A percentile compares a stretch with the other conserved stretches of the same genome.
phyloP scores from a whole-genome alignment of 1,140 invertebrate genomes.

The Augochlora pura region DNA sequence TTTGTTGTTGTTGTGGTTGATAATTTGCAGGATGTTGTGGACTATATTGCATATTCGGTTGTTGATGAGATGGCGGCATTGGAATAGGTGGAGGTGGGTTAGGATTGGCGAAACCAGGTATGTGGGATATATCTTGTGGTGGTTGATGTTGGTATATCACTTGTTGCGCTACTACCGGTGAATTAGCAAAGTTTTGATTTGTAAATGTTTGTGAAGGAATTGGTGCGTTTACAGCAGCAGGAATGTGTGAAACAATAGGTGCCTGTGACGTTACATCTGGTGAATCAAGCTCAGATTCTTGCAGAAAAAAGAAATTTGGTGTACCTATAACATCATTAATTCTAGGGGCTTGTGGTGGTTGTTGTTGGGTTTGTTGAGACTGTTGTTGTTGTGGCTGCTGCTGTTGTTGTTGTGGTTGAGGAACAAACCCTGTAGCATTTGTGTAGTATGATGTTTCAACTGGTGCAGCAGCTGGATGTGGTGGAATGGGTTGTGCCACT shows the following conservation, averaged over 20 bases:
- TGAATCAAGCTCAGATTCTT: constrained; percentile 89
- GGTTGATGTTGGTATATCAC: constrained; percentile 76
- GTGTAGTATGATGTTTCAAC: constrained; percentile 75
- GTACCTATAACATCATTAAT: constrained; percentile 87
- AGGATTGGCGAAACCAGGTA: constrained; percentile 76
- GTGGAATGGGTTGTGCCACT: constrained; percentile 73
- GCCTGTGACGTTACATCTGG: constrained; percentile 80
- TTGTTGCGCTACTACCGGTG: constrained; percentile 74
- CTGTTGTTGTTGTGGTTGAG: constrained; percentile 63
- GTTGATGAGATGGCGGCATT: constrained; percentile 77
- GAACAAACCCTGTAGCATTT: constrained; percentile 71
- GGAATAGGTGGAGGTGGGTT: constrained; percentile 78
- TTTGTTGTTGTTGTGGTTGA: constrained; percentile 54
- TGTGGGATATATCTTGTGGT: constrained; percentile 75
- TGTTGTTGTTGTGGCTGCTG: constrained; percentile 47
- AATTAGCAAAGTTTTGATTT: constrained; percentile 85
- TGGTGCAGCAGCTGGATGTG: constrained; percentile 65
- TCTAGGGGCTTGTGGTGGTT: constrained; percentile 82
- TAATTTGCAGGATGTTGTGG: constrained; percentile 71
- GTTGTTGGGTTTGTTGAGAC: constrained; percentile 73
- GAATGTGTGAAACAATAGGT: constrained; percentile 78
- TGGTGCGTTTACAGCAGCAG: constrained; percentile 81
- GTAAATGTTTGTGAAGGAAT: constrained; percentile 90
- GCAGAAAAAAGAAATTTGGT: constrained; percentile 88
- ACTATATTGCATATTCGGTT: constrained; percentile 72